Percentiles rank a stretch among this genome's conserved stretches.
phyloP scores from a whole-genome alignment of 37 sponge, comb jelly and placozoan species.

The Diacarnus erythraeanus region DNA sequence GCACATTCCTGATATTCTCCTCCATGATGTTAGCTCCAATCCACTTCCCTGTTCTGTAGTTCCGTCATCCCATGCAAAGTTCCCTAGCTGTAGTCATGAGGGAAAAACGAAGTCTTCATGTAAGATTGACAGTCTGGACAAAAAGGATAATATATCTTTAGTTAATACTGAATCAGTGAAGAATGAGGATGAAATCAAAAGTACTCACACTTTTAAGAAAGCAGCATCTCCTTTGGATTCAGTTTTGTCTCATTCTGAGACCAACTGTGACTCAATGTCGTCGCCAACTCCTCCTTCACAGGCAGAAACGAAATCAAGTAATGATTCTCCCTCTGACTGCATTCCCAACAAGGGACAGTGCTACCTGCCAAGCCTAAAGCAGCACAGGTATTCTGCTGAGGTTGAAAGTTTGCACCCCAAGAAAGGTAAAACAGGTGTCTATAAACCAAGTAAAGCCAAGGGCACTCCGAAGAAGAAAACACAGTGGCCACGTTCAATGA shows the following conservation, averaged over 20 bases:
- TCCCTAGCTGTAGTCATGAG: not conserved
- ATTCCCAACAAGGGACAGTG: too few relatives aligned
- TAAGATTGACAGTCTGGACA: not conserved
- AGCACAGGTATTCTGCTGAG: not conserved
- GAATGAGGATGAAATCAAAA: not conserved
- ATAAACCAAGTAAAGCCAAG: not conserved
- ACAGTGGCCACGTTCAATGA: constrained; percentile 70
- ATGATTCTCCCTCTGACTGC: not conserved
- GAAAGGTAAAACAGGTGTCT: constrained; percentile 1
- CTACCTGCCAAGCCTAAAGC: too few relatives aligned
- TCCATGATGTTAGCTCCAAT: not conserved
- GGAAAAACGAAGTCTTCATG: not conserved
- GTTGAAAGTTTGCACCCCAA: not conserved
- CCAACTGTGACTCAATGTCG: too few relatives aligned
- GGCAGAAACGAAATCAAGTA: not conserved
- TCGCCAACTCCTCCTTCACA: not conserved
- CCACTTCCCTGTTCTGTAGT: constrained; percentile 1
- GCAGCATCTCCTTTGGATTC: not conserved
- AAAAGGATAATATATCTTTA: not conserved
- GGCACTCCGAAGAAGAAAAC: constrained; percentile 9
- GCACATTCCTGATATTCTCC: constrained; percentile 4
- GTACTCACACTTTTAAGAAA: not conserved
- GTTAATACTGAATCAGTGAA: not conserved
- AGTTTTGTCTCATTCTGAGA: not conserved
- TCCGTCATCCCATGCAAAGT: not conserved